Percentiles rank a stretch among this genome's conserved stretches.
phyloP scores from a whole-genome alignment of 2,797 vertebrate genomes.

The Sternarchorhynchus goeldii region DNA sequence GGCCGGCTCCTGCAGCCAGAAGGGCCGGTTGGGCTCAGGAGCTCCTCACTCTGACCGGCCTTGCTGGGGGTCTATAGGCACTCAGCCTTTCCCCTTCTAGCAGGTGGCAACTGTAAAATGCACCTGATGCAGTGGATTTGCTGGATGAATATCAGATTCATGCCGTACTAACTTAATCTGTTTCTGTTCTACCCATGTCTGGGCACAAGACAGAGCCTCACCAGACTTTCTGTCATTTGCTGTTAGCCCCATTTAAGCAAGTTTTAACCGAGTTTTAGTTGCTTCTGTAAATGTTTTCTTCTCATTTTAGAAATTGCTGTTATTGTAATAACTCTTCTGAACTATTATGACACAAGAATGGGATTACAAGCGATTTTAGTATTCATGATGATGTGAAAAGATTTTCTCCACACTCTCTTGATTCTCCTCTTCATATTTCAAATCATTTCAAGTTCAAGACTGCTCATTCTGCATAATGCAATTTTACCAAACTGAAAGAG shows the following conservation, averaged over 20 bases:
- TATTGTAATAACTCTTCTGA: conserved; percentile 14
- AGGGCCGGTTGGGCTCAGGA: neutral
- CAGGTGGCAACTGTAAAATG: neutral
- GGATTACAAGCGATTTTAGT: conserved; percentile 16
- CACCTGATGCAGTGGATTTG: conserved; percentile 21
- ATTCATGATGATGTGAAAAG: conserved; percentile 17
- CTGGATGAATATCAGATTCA: conserved; percentile 30
- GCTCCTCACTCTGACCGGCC: neutral
- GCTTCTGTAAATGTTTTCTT: neutral
- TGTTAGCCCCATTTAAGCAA: neutral
- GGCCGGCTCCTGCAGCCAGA: conserved; percentile 27
- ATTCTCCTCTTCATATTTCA: conserved; percentile 14
- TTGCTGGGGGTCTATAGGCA: neutral
- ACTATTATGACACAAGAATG: neutral
- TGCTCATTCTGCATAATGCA: conserved; percentile 46
- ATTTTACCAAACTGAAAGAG: conserved; percentile 46
- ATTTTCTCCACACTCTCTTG: conserved; percentile 15
- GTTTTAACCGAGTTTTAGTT: neutral
- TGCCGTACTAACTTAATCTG: conserved; percentile 23
- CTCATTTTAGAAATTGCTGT: neutral
- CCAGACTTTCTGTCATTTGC: neutral
- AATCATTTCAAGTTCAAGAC: conserved; percentile 38
- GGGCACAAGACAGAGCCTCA: neutral
- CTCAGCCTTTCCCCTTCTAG: neutral
- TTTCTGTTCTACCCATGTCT: conserved; percentile 20